Base-by-base conservation (phyloP, 1,140 invertebrate genomes). In the Drosophila orena region DNA sequence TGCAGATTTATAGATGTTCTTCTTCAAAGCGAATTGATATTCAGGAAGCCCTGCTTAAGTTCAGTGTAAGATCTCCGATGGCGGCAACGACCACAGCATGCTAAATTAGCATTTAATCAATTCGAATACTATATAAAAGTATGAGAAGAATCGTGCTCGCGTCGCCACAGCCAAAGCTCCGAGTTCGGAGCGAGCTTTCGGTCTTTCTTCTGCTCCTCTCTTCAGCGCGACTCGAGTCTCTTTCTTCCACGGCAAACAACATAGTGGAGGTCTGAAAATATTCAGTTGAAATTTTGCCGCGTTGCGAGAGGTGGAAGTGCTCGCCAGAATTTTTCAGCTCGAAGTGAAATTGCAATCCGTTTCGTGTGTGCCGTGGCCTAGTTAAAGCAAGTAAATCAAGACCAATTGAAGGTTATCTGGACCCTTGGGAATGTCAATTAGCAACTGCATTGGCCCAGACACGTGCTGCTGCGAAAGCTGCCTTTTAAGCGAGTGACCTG, bases 51-150 rank as follows among this genome's bases (percentile, higher is more conserved):
- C 12, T 12, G 14, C 2, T 24, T 6, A 42, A 52, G 46, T 44
- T 15, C 64, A 68, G 64, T 68, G 64, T 52, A 68, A 64, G n/a
- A 68, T 68, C 64, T 27, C 35, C 43, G 58, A 68, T 68, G 56
- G 64, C 68, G 78, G 72, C 73, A 77, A 64, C 64, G 46, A 49
- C 43, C 44, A 35, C 62, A 66, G 78, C 64, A 86, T 78, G 57
- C 60, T 76, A 68, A 85, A 86, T 85, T 71, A 64, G 73, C 80
- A 86, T 88, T 88, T 81, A 81, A 86, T 81, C 55, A 81, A 81
- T 88, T 88, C 69, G 69, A 70, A 49, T 53, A 77, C 69, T 50
- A 78, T 74, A 30, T 70, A 17, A 62, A 74, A 4, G 24, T 30
- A 8, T 30, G 30, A 42, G 42, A 70, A 52, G 43, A 34, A 30